phyloP scores from a whole-genome alignment of 2,888 invertebrate genomes.

The Ophioninae sp. region DNA sequence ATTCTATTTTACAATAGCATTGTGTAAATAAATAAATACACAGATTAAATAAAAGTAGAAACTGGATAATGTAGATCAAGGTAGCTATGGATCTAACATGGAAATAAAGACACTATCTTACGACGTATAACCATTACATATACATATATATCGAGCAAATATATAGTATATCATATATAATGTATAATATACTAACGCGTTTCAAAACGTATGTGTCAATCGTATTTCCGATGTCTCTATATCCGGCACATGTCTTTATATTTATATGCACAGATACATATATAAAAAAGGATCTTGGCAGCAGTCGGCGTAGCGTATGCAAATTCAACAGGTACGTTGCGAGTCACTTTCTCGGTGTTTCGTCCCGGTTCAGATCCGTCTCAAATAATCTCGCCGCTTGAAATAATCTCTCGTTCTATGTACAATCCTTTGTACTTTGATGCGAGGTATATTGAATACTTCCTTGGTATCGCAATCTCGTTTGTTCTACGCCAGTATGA shows the following conservation, averaged over 20 bases:
- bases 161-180: not conserved
- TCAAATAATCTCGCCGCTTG: slow-evolving; percentile 7
- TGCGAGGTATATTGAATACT: not conserved
- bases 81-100: too few species aligned
- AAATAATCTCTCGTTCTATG: slow-evolving; percentile 31
- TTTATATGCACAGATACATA: slow-evolving; percentile 1
- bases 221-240: not conserved
- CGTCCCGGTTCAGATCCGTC: slow-evolving; percentile 15
- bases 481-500: not conserved
- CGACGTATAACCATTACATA: too few species aligned
- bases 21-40: too few species aligned
- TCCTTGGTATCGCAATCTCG: not conserved
- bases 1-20: too few species aligned
- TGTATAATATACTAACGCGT: not conserved
- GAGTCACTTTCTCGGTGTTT: slow-evolving; percentile 27
- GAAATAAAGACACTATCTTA: too few species aligned
- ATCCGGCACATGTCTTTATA: not conserved
- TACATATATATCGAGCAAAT: not conserved
- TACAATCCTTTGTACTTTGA: not conserved
- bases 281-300: slow-evolving; percentile 18
- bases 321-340: slow-evolving; percentile 57
- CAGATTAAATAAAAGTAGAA: too few species aligned
- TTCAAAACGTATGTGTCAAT: not conserved
- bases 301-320: slow-evolving; percentile 30
- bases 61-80: too few species aligned